phyloP scores from a whole-genome alignment of 2,888 invertebrate species.

The Archips xylosteana region DNA sequence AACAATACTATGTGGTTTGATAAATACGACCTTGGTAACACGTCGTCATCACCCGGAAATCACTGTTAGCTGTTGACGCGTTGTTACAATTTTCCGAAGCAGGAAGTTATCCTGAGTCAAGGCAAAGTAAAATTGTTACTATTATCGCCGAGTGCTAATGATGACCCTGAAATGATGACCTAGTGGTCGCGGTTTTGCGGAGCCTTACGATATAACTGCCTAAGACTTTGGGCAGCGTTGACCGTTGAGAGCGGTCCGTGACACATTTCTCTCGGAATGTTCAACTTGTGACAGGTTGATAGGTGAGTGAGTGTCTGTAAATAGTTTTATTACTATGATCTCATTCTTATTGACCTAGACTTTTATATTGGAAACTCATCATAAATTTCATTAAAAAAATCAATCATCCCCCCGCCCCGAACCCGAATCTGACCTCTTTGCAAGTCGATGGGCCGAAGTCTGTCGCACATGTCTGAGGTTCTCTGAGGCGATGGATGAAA shows the following conservation, averaged over 20 bases:
- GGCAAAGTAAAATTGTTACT: conserved; percentile 73
- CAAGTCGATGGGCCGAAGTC: too few relatives aligned
- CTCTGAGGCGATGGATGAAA: too few relatives aligned
- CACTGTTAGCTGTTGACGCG: conserved; percentile 69
- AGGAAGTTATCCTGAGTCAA: conserved; percentile 78
- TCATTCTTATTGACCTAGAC: background rate
- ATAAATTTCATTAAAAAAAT: background rate
- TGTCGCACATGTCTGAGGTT: too few relatives aligned
- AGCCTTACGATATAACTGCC: conserved; percentile 22
- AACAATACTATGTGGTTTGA: conserved; percentile 61
- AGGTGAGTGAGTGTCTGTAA: background rate
- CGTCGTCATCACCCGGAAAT: conserved; percentile 82
- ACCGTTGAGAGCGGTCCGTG: background rate
- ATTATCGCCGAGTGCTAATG: conserved; percentile 49
- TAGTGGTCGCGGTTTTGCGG: conserved; percentile 21
- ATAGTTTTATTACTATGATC: background rate
- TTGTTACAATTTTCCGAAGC: conserved; percentile 82
- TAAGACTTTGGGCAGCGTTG: background rate
- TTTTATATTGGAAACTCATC: background rate
- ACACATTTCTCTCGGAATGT: background rate
- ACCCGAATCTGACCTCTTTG: too few relatives aligned
- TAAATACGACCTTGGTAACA: conserved; percentile 70
- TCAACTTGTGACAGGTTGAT: background rate
- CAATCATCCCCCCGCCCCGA: too few relatives aligned
- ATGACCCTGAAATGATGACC: conserved; percentile 36